Conservation (phyloP, 2,888 invertebrate species). For the Stenodera caucasica region DNA sequence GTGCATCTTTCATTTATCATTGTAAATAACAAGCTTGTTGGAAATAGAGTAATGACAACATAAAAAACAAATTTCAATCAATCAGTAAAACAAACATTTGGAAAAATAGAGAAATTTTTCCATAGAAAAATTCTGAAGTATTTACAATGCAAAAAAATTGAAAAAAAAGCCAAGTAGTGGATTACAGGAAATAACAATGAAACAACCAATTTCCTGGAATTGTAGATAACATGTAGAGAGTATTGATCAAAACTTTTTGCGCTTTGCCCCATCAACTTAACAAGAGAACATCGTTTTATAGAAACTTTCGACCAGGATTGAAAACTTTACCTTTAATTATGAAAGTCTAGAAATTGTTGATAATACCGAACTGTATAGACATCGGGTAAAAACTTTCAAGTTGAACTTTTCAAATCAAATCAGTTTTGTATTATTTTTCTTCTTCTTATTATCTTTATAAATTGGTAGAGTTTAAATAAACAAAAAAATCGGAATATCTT, state of each 20-base stretch:
- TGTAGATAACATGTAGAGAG: not conserved
- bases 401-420: slow-evolving; percentile 1
- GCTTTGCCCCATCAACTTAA: not conserved
- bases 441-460: not conserved
- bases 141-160: no score
- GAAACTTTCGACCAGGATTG: not conserved
- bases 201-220: slow-evolving; percentile 1
- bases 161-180: not conserved
- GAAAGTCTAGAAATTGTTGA: not conserved
- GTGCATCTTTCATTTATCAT: not conserved
- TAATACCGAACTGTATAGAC: not conserved
- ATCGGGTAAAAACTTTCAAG: not conserved
- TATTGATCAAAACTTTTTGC: slow-evolving; percentile 5
- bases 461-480: no score
- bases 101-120: no score
- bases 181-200: not conserved
- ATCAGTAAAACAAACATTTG: not conserved
- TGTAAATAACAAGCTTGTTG: not conserved
- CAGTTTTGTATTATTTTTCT: not conserved
- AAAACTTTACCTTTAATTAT: slow-evolving; percentile 8
- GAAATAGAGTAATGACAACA: not conserved
- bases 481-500: not conserved
- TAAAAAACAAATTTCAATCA: not conserved
- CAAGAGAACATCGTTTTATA: slow-evolving; percentile 5
- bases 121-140: no score